phyloP scores from a whole-genome alignment of 1,140 invertebrate species.

The Babylonia areolata region DNA sequence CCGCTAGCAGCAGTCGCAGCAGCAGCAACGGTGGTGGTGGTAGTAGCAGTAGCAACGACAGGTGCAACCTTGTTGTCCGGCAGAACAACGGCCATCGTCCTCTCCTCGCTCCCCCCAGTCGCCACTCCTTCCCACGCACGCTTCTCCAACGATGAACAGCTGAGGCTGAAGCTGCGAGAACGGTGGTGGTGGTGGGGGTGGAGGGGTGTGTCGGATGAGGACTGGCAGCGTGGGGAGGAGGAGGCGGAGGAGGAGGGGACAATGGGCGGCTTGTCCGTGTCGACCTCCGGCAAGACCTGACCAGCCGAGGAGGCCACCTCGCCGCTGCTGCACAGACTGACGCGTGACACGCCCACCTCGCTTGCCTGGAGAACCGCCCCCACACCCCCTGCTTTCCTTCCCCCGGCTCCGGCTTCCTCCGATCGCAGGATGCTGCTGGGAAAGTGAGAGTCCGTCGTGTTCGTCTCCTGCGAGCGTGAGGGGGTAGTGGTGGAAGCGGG shows the following conservation, averaged over 20 bases:
- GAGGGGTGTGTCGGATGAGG: neutral
- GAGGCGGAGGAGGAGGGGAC: slow-evolving; percentile 25
- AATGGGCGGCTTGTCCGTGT: slow-evolving; percentile 56
- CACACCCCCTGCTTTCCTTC: neutral
- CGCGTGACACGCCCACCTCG: slow-evolving; percentile 33
- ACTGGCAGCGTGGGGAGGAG: neutral
- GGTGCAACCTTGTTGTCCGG: neutral
- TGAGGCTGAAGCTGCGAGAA: slow-evolving; percentile 36
- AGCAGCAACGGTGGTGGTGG: too few species aligned
- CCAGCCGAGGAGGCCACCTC: neutral
- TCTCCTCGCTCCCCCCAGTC: neutral
- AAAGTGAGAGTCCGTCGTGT: neutral
- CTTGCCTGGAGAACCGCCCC: neutral
- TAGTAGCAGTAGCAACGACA: neutral
- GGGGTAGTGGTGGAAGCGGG: neutral
- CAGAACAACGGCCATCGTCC: neutral
- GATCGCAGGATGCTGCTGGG: neutral
- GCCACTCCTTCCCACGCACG: slow-evolving; percentile 36
- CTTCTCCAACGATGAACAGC: slow-evolving; percentile 33
- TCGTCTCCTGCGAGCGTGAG: neutral
- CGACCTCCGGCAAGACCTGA: slow-evolving; percentile 62
- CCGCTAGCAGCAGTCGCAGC: too few species aligned
- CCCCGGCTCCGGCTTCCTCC: neutral
- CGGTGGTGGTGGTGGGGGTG: neutral
- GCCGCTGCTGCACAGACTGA: slow-evolving; percentile 38